phyloP scores from a whole-genome alignment of 2,888 invertebrate species.

The Empis livida region DNA sequence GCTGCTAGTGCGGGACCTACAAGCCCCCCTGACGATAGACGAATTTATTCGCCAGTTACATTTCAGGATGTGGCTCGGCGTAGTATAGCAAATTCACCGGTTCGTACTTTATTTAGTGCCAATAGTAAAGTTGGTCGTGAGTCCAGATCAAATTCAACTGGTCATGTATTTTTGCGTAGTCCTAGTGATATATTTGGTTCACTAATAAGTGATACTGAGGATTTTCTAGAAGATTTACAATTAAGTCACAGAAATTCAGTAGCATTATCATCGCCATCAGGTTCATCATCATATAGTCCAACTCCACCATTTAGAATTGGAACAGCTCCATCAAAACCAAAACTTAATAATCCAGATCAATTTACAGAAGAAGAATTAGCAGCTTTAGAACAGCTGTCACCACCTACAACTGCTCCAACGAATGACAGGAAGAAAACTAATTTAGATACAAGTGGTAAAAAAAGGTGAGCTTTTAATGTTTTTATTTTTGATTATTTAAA shows the following conservation, averaged over 20 bases:
- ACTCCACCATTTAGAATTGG: constrained; percentile 45
- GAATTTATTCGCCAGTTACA: constrained; percentile 72
- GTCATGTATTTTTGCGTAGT: constrained; percentile 42
- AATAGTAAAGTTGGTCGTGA: constrained; percentile 41
- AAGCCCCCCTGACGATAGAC: constrained; percentile 43
- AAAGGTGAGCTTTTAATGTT: background rate
- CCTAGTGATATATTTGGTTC: constrained; percentile 46
- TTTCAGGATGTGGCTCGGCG: constrained; percentile 71
- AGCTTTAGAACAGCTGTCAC: constrained; percentile 27
- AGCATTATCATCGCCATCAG: constrained; percentile 17
- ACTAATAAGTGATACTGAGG: constrained; percentile 42
- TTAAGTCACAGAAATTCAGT: constrained; percentile 25
- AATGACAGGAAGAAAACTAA: constrained; percentile 8
- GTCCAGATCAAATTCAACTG: constrained; percentile 57
- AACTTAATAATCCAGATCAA: constrained; percentile 26
- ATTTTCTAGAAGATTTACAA: constrained; percentile 39
- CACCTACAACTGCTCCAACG: constrained; percentile 39
- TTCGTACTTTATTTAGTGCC: constrained; percentile 35
- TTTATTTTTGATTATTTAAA: background rate
- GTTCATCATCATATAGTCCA: constrained; percentile 38
- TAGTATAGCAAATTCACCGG: constrained; percentile 65
- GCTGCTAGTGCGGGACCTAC: constrained; percentile 15
- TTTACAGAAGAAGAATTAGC: constrained; percentile 33
- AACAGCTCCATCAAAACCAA: constrained; percentile 37
- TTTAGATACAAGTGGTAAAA: constrained; percentile 12